Base-by-base conservation (phyloP, 2,888 invertebrate genomes). In the Epinotia demarniana region DNA sequence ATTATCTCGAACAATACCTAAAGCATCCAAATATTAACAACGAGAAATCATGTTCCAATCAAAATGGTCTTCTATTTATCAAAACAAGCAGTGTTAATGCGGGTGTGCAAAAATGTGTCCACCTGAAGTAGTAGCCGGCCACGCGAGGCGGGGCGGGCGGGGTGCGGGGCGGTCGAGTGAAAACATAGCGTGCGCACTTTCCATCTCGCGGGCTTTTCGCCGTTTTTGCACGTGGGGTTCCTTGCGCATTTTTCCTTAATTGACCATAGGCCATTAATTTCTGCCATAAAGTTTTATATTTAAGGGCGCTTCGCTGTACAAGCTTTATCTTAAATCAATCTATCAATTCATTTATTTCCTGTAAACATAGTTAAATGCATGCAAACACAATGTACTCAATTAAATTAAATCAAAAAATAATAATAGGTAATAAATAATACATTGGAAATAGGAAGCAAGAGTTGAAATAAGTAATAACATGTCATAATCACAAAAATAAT, bases 181-280 rank as follows among this genome's bases (percentile, higher is more conserved):
- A 90, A 89, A 85, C 84, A 80, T 87, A 81, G 89, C 90, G 88
- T 89, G 92, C 83, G 79, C 84, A 91, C 91, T 91, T 91, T 92
- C 91, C 90, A 89, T 92, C 91, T 92, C 90, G 85, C 82, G 85
- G 83, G 79, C 81, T 82, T 83, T 83, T 84, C 83, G 84, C 81
- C 76, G 79, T 85, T 88, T 89, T 88, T 87, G 83, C 76, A 77
- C 77, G 60, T 68, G 77, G 72, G 27, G 71, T 72, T 67, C 72
- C 74, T 27, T 13, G 49, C 0, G 46, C 27, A 55, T 66, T 64
- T 61, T 67, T 27, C 57, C n/a, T 23, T 16, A n/a, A 16, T 53
- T n/a, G 53, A n/a, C n/a, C 16, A 16, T 16, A 53, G 53, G n/a
- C 9, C 39, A 39, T 39, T 39, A 9, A 39, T 39, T 9, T 39